Evolutionary conservation across 1,140 invertebrate genomes (phyloP).

Genomic region (Drosophila watanabei): DNA sequence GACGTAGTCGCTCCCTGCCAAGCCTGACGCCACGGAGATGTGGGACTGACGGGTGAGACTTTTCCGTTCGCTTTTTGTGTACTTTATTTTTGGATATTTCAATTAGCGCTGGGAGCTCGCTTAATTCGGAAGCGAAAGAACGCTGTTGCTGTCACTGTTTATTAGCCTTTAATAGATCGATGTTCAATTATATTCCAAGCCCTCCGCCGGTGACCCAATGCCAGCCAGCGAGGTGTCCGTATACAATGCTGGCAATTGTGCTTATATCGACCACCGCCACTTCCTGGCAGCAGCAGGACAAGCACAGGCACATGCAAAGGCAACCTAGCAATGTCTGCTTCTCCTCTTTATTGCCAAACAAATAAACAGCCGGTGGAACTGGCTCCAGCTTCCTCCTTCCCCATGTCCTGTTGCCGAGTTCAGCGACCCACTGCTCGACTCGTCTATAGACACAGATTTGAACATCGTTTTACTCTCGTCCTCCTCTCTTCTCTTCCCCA

Average conservation of each 20-base stretch:
- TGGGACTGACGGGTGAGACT: conserved; percentile 18
- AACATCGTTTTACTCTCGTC: conserved; percentile 19
- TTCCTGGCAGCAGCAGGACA: conserved; percentile 4
- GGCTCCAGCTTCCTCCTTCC: not conserved
- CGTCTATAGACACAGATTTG: conserved; percentile 39
- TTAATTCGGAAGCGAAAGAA: conserved; percentile 1
- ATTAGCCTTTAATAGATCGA: conserved; percentile 24
- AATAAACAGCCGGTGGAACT: conserved; percentile 26
- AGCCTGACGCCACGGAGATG: conserved; percentile 7
- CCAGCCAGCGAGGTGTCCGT: not conserved
- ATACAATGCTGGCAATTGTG: conserved; percentile 24
- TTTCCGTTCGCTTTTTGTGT: conserved; percentile 3
- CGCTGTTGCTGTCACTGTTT: conserved; percentile 16
- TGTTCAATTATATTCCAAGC: conserved; percentile 18
- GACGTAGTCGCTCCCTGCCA: conserved; percentile 25
- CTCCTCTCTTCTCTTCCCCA: not conserved
- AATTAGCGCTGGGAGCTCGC: conserved; percentile 12
- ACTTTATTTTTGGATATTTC: conserved; percentile 29
- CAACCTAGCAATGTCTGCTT: conserved; percentile 8
- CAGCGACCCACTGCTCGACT: conserved; percentile 61
- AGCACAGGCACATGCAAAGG: conserved; percentile 3
- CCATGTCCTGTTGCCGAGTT: conserved; percentile 31
- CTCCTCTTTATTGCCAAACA: conserved; percentile 30
- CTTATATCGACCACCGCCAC: conserved; percentile 5
- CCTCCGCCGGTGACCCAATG: conserved; percentile 5